Evolutionary conservation across 2,113 vertebrate genomes (phyloP).

Genomic region (Myrmecobius fasciatus): DNA sequence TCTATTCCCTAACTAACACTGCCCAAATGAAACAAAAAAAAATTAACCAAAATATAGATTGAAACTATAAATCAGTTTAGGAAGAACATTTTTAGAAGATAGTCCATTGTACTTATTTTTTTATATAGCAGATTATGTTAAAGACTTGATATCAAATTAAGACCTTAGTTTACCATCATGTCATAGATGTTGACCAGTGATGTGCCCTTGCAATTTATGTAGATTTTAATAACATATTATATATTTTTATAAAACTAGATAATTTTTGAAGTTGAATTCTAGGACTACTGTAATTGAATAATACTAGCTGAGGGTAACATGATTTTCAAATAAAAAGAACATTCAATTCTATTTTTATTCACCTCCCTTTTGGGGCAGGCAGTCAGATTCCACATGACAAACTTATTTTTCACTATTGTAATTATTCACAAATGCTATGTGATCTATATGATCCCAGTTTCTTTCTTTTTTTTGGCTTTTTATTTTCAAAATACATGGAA

Average conservation of each 20-base stretch:
- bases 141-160: neutral
- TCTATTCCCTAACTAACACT: neutral
- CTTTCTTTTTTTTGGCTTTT: neutral
- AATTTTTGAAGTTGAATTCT: neutral
- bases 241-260: neutral
- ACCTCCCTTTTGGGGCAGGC: neutral
- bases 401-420: neutral
- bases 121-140: too few relatives aligned
- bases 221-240: neutral
- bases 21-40: neutral
- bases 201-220: neutral
- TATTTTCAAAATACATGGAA: too few relatives aligned
- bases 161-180: neutral
- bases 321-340: neutral
- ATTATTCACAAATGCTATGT: neutral
- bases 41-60: neutral
- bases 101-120: too few relatives aligned
- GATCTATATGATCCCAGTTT: neutral
- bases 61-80: neutral
- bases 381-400: neutral
- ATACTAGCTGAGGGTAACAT: neutral
- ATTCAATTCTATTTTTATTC: neutral
- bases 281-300: neutral
- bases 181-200: neutral
- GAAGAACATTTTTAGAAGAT: neutral